Base-by-base conservation (phyloP, 2,797 vertebrate genomes). In the Galago senegalensis region DNA sequence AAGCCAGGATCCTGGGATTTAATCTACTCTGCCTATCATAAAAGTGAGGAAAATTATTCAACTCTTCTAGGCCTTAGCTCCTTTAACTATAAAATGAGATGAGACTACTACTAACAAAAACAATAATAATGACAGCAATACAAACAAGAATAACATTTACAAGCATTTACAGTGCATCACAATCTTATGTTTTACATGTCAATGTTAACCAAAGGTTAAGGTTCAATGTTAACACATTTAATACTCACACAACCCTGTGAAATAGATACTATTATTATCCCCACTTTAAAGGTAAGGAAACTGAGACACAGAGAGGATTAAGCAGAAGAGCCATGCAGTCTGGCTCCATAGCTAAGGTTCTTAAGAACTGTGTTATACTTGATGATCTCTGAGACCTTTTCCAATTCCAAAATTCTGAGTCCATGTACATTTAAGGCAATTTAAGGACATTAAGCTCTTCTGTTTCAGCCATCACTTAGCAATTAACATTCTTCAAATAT, bases 401-500 rank as follows among this genome's bases (percentile, higher is more conserved):
- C 88, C 72, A 93, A 86, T 77, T 95, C 79, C 94, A 90, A 95
- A 96, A 96, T 95, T 94, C 96, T 96, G 72, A 76, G 95, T 89
- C 92, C 67, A 67, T 84, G 94, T 37, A 97, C 91, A 96, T 93
- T 97, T 97, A 98, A 96, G 95, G 97, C 91, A 97, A 96, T 93
- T 97, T 96, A 95, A 95, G 91, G 84, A 90, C 89, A 88, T 72
- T 94, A 96, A 97, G 93, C 76, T 93, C 94, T 97, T 94, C 37
- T 91, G 89, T 87, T 95, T 95, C 92, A 92, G 88, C 86, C 12
- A 43, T 69, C 96, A 97, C 96, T 97, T 96, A 94, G 95, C 96
- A 98, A 97, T 93, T 97, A 97, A 97, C 97, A 97, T 98, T 97
- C 97, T 95, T 97, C 94, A 96, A 97, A 97, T 94, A 95, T 87